Conservation (phyloP, 2,797 vertebrate genomes). For the Eospalax fontanierii region DNA sequence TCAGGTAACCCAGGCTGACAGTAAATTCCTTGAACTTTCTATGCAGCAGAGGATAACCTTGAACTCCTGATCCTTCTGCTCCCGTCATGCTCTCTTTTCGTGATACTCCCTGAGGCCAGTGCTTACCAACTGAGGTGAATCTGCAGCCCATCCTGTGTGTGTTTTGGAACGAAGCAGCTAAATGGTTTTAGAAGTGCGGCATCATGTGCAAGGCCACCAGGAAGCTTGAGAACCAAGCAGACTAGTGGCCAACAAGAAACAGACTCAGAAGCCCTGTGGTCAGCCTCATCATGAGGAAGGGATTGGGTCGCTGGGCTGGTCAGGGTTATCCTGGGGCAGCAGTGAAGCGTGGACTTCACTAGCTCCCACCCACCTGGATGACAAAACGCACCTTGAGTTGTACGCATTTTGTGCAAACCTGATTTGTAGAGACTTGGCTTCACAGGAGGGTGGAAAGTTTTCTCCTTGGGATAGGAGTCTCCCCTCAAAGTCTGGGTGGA, state of each 20-base stretch:
- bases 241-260: not conserved
- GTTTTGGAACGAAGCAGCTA: not conserved
- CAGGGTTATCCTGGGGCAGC: accelerated
- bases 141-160: not conserved
- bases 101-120: too few species aligned
- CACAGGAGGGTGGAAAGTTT: not conserved
- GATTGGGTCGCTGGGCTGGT: not conserved
- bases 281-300: accelerated
- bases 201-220: not conserved
- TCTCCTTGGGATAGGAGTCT: not conserved
- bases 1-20: too few species aligned
- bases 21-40: too few species aligned
- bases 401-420: not conserved
- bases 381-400: not conserved
- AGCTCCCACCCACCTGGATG: not conserved
- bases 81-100: too few species aligned
- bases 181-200: not conserved
- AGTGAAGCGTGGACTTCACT: not conserved
- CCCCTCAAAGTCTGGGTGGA: not conserved
- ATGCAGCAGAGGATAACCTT: too few species aligned
- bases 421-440: not conserved
- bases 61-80: too few species aligned
- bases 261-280: accelerated
- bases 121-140: too few species aligned
- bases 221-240: not conserved